Base-by-base conservation (phyloP, 1,140 invertebrate species). In the Magallana gigas region DNA sequence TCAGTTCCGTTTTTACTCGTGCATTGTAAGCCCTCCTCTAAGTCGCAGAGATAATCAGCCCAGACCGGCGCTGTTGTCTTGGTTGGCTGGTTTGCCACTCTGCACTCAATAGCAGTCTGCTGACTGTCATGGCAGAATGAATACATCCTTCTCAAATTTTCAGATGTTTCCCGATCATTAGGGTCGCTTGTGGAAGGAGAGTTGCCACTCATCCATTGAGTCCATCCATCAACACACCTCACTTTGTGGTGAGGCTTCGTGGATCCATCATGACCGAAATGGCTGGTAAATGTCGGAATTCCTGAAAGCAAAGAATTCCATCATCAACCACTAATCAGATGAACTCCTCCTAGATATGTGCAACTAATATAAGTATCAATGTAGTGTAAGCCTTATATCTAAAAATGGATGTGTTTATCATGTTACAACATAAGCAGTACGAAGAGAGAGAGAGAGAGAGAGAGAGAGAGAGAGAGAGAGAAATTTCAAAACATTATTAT, bases 11-110 rank as follows among this genome's bases (percentile, higher is more conserved):
- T 23, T 80, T 92, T 89, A 16, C 94, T 92, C 9, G 86, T 86
- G 89, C 95, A 95, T 8, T 89, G 87, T 16, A 95, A 89, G 23
- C 95, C 94, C 59, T 92, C 86, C 3, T 87, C 64, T 12, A 94
- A 29, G 82, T 93, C 90, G 88, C 94, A 95, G 87, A 90, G 0
- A 93, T 90, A 0, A 85, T 89, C 56, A 93, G 94, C 16, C 90
- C 91, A 23, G 92, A 85, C 5, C 84, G 62, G n/a, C 81, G 87
- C 11, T 48, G 36, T 4, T 48, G 36, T 48, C 36, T 48, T 2
- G 36, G 5, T 48, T 2, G 2, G 36, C 36, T 48, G 36, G 36
- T 48, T 48, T 4, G 86, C 88, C 64, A 86, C 86, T 8, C 83
- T 80, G 84, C 93, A 94, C 29, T 92, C 87, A 64, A 94, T 93